Evolutionary conservation across 2,797 vertebrate genomes (phyloP), one percentile per base, ranked within the genome.

Genomic region (Philypnodon macrostomus): DNA sequence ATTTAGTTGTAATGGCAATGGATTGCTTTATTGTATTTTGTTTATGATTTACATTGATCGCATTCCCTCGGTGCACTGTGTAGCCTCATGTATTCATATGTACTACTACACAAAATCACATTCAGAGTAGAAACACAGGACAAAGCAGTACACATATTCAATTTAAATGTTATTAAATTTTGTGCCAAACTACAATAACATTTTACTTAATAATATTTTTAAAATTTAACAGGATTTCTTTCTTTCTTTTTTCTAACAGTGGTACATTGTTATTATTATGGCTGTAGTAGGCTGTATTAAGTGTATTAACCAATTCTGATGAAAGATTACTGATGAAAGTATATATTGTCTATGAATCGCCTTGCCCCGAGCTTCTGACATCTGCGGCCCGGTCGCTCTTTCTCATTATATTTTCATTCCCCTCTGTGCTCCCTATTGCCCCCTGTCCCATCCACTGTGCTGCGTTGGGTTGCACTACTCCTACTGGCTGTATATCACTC

Each of bases 21-120:
- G 85, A 85, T 87, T 77, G 80, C 68, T 81, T 75, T 83, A 88
- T 85, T 75, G 84, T 85, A 85, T 86, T 86, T 59, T 80, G 75
- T 84, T 87, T 86, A 87, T 85, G 84, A 85, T 85, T 73, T 65
- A 40, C 77, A 87, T 88, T 83, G 84, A 88, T 85, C 52, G 52
- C 62, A 34, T 71, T 68, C 58, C 66, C 68, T 60, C 73, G 49
- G 47, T 70, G 64, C 51, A 56, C 73, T 67, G 70, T 53, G 70
- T 60, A 63, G 61, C 81, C 71, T 77, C 70, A 81, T 83, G 31
- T 24, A 42, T 33, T n/a, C n/a, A 34, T 13, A 34, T 10, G 19
- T 9, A 18, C 17, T 23, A 34, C 69, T 54, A 53, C 64, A 78
- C 81, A 85, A 79, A 81, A 76, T 80, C 68, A 59, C 54, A 61